Base-by-base conservation (phyloP, 2,888 invertebrate species). In the Zonitis immaculata region DNA sequence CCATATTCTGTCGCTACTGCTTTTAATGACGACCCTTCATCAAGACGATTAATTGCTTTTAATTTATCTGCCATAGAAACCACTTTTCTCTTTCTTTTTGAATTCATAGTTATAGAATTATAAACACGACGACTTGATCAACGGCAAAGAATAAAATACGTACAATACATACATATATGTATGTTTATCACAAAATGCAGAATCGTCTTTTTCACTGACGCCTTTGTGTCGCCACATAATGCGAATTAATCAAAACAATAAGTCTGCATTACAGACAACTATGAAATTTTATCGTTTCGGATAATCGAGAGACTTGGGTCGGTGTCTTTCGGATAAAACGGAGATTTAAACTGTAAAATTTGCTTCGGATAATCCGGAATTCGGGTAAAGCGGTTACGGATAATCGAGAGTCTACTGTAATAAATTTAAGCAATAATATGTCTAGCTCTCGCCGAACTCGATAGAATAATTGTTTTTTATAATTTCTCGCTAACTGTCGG, bases 1-100 rank as follows among this genome's bases (percentile, higher is more conserved):
- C 6, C n/a, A n/a, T n/a, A n/a, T n/a, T n/a, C n/a, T n/a, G n/a
- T n/a, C 26, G 26, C 26, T 26, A 42, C 2, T 14, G 16, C 5
- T 18, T 42, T 42, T 42, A 42, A 42, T 14, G n/a, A 42, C 42
- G 5, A 20, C 6, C 42, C 42, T 16, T 11, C 20, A 27, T 45
- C 45, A n/a, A 45, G 27, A 27, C 45, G 27, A 2, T n/a, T 26
- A 12, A 45, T 11, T 12, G 45, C 16, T 45, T 45, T 28, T 12
- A 45, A 45, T 45, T 45, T 45, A 3, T 45, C 27, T 18, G n/a
- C 12, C 27, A n/a, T 45, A 27, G 45, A 6, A 14, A 45, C 12
- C 9, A 45, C 25, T 7, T 27, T 28, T 11, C 25, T 26, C 16
- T 45, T 45, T 12, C 45, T 6, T 27, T 28, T 45, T 44, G 42